These are phyloP conservation scores for Larimichthys crocea DNA, from an alignment of 2,113 vertebrate genomes.

Conservation along the genomic window DNA sequence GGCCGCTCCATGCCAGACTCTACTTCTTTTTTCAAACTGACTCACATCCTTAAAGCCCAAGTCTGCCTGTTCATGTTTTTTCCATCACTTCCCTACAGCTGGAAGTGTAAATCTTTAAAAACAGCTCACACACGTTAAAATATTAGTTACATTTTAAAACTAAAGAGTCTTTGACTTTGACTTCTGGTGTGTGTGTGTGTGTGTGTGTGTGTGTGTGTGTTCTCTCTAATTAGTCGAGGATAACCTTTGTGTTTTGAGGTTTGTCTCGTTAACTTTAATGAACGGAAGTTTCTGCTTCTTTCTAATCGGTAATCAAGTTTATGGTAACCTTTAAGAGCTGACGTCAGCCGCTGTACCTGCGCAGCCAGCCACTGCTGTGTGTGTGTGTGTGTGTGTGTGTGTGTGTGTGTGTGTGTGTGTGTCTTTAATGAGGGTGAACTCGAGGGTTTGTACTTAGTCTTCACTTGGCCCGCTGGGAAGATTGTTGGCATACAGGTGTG, in stretches of 20 bases:
- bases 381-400: slow-evolving; percentile 25
- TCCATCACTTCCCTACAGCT: no score
- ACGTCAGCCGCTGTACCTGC: slow-evolving; percentile 52
- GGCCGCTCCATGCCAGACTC: no score
- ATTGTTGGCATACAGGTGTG: slow-evolving; percentile 9
- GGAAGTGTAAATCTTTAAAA: no score
- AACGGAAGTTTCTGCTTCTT: slow-evolving; percentile 48
- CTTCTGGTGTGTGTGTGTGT: not conserved
- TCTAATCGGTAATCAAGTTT: slow-evolving; percentile 19
- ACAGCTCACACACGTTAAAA: no score
- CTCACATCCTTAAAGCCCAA: no score
- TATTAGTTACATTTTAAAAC: no score
- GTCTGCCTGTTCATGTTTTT: no score
- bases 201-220: slow-evolving; percentile 17
- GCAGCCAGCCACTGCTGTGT: slow-evolving; percentile 24
- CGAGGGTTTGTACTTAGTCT: slow-evolving; percentile 34
- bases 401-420: slow-evolving; percentile 31
- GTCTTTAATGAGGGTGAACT: slow-evolving; percentile 58
- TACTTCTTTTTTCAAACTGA: no score
- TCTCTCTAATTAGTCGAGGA: slow-evolving; percentile 13
- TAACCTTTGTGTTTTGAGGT: slow-evolving; percentile 54
- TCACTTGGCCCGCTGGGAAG: slow-evolving; percentile 43
- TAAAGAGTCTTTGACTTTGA: no score
- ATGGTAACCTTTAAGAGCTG: slow-evolving; percentile 56
- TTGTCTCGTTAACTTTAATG: slow-evolving; percentile 52